Evolutionary conservation across 2,888 invertebrate genomes (phyloP).

Genomic region (Rhyacophila evoluta): DNA sequence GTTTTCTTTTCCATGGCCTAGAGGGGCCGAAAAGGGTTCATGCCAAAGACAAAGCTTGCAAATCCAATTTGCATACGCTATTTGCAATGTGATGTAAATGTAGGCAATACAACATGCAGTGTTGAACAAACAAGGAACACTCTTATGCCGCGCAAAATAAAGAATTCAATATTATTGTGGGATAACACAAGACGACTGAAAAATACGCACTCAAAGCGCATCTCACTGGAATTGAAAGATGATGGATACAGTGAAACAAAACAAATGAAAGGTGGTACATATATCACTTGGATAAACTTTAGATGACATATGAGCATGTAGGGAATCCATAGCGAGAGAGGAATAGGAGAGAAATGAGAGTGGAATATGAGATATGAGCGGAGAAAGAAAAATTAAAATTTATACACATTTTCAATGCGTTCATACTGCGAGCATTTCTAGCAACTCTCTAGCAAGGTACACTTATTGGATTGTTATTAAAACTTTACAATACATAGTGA

Average conservation of each 20-base stretch:
- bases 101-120: conserved; percentile 32
- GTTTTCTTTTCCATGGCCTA: conserved; percentile 12
- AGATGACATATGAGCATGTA: too few species aligned
- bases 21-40: conserved; percentile 23
- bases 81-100: conserved; percentile 35
- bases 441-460: too few species aligned
- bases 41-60: conserved; percentile 33
- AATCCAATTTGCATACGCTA: conserved; percentile 39
- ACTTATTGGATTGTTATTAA: too few species aligned
- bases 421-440: too few species aligned
- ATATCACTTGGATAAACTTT: too few species aligned
- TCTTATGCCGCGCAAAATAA: conserved; percentile 1
- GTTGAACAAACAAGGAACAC: conserved; percentile 29
- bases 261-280: too few species aligned
- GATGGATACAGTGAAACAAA: background rate
- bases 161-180: background rate
- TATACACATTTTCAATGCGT: too few species aligned
- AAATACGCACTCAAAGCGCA: background rate
- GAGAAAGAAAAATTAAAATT: too few species aligned
- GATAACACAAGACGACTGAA: background rate
- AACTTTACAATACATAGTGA: too few species aligned
- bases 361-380: too few species aligned
- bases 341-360: too few species aligned
- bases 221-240: background rate
- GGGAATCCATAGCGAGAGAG: too few species aligned